Evolutionary conservation across 1,140 invertebrate species (phyloP).

Genomic region (Drosophila ohnishii): DNA sequence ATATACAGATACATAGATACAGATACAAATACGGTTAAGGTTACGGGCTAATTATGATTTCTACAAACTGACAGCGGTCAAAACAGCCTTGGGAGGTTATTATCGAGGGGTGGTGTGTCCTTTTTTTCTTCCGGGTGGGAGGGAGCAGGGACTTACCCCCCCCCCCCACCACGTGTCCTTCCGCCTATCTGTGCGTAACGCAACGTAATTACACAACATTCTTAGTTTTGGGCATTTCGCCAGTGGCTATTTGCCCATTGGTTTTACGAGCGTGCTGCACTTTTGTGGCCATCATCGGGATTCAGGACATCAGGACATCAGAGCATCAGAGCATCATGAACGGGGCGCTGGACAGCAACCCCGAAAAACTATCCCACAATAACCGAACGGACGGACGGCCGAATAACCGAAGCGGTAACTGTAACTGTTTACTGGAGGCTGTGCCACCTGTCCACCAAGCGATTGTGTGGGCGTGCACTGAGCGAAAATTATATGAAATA

Average conservation of each 20-base stretch:
- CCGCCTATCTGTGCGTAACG: slow-evolving; percentile 79
- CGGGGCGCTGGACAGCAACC: slow-evolving; percentile 34
- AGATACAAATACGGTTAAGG: slow-evolving; percentile 11
- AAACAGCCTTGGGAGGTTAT: slow-evolving; percentile 57
- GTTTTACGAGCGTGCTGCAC: slow-evolving; percentile 78
- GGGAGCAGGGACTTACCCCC: not conserved
- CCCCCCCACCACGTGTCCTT: slow-evolving; percentile 7
- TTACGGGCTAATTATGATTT: slow-evolving; percentile 72
- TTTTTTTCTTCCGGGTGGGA: too few relatives aligned
- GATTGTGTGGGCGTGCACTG: slow-evolving; percentile 27
- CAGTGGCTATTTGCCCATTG: slow-evolving; percentile 71
- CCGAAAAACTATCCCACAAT: slow-evolving; percentile 51
- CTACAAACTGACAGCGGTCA: slow-evolving; percentile 69
- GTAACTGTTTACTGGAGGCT: slow-evolving; percentile 45
- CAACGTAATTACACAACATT: slow-evolving; percentile 80
- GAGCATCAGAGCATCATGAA: not conserved
- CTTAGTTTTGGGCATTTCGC: slow-evolving; percentile 69
- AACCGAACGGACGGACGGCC: slow-evolving; percentile 28
- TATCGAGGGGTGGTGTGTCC: slow-evolving; percentile 43
- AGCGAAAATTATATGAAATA: not conserved
- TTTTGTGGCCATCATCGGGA: slow-evolving; percentile 63
- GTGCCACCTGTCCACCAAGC: slow-evolving; percentile 59
- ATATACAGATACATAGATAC: slow-evolving; percentile 6
- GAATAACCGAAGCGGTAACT: slow-evolving; percentile 44
- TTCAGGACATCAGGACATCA: slow-evolving; percentile 18